Conservation (phyloP, 64 coral and sea anemone species). For the Pachyseris speciosa region DNA sequence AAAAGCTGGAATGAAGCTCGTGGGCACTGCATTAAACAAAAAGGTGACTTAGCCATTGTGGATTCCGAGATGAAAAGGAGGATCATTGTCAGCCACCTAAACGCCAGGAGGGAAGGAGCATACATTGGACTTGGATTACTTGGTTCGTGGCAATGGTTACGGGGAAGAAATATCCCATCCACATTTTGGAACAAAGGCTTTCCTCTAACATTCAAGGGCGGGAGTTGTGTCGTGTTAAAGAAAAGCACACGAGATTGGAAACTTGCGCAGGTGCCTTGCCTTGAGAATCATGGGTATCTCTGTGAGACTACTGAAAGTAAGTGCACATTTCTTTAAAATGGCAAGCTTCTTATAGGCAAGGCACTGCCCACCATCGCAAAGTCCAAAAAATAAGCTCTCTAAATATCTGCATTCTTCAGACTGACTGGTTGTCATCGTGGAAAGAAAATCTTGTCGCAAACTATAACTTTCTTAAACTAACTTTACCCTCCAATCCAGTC, state of each 20-base stretch:
- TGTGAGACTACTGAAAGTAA: too few relatives aligned
- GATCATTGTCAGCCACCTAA: not conserved
- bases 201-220: not conserved
- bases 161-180: not conserved
- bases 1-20: not conserved
- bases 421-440: too few relatives aligned
- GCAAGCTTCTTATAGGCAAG: too few relatives aligned
- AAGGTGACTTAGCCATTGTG: constrained; percentile 34
- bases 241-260: not conserved
- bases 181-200: not conserved
- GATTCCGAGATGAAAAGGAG: constrained; percentile 23
- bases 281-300: too few relatives aligned
- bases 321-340: too few relatives aligned
- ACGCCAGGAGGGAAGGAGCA: not conserved
- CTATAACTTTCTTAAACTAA: too few relatives aligned
- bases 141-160: constrained; percentile 39
- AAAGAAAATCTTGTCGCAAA: too few relatives aligned
- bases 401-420: too few relatives aligned
- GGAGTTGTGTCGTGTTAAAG: not conserved
- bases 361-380: too few relatives aligned
- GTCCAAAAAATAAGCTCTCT: too few relatives aligned
- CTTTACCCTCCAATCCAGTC: too few relatives aligned
- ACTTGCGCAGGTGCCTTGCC: not conserved
- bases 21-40: too few relatives aligned
- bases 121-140: constrained; percentile 24